A percentile compares a stretch with the other conserved stretches of the same genome.
These are phyloP conservation scores for Sthenelais limicola DNA, from an alignment of 2,888 invertebrate species.

Conservation along the genomic window DNA sequence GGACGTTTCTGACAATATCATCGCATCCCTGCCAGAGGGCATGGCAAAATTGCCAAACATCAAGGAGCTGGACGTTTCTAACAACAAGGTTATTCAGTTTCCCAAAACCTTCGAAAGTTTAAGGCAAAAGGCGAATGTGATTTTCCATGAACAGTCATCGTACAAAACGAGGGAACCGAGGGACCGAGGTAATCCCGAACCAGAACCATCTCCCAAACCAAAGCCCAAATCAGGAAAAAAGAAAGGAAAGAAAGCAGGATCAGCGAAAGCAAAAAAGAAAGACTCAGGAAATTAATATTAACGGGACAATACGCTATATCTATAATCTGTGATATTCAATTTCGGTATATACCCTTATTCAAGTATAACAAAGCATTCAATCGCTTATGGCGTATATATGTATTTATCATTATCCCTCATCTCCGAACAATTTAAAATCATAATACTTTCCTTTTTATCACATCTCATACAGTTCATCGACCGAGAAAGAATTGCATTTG, in stretches of 20 bases:
- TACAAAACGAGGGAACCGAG: conserved; percentile 62
- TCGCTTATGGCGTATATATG: no score
- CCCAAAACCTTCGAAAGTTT: conserved; percentile 68
- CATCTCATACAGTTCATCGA: no score
- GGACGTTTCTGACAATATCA: conserved; percentile 89
- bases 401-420: no score
- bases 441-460: no score
- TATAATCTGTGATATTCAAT: no score
- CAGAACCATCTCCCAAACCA: conserved; percentile 54
- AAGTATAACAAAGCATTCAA: no score
- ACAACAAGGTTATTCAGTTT: conserved; percentile 66
- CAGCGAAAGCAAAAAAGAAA: background rate
- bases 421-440: no score
- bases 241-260: conserved; percentile 4
- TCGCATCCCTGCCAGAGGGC: conserved; percentile 73
- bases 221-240: conserved; percentile 52
- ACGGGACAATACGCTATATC: no score
- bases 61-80: conserved; percentile 63
- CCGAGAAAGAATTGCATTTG: no score
- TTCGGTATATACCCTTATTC: no score
- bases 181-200: conserved; percentile 52
- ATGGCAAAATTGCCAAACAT: conserved; percentile 67
- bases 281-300: conserved; percentile 13
- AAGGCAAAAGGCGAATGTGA: conserved; percentile 58
- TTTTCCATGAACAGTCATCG: conserved; percentile 60